A percentile compares a stretch with the other conserved stretches of the same genome.
Evolutionary conservation across 2,113 vertebrate species (phyloP).

Genomic region (Myrmophylax atrothorax): DNA sequence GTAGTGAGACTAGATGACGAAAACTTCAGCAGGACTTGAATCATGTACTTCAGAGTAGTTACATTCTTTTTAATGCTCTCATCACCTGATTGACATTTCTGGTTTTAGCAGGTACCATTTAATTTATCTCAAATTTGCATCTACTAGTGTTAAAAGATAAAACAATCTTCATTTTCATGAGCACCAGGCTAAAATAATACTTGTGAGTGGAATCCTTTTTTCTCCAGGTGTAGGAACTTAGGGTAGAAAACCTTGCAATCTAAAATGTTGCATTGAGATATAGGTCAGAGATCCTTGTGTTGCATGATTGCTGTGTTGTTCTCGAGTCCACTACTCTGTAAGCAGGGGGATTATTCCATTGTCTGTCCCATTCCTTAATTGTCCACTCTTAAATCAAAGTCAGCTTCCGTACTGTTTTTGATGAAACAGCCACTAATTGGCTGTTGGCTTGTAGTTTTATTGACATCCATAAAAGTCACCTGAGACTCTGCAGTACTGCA

Average conservation of each 20-base stretch:
- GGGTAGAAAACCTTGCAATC: background rate
- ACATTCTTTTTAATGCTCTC: background rate
- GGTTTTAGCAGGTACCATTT: background rate
- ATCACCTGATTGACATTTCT: background rate
- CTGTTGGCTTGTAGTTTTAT: background rate
- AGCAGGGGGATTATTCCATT: background rate
- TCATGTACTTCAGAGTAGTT: background rate
- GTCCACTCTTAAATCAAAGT: background rate
- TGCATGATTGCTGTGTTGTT: background rate
- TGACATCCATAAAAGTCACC: background rate
- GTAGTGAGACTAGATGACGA: background rate
- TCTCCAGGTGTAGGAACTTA: background rate
- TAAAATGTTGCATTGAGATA: background rate
- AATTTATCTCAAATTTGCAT: background rate
- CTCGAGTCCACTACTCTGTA: background rate
- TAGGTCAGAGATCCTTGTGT: background rate
- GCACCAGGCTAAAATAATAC: background rate
- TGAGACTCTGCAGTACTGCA: background rate
- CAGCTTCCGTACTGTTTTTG: background rate
- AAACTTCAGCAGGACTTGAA: background rate
- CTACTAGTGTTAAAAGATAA: background rate
- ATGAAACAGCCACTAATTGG: background rate
- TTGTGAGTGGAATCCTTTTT: rapidly evolving
- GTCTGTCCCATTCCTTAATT: background rate
- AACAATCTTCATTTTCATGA: background rate